phyloP scores from a whole-genome alignment of 1,140 invertebrate species.

The Bathynomus jamesi region DNA sequence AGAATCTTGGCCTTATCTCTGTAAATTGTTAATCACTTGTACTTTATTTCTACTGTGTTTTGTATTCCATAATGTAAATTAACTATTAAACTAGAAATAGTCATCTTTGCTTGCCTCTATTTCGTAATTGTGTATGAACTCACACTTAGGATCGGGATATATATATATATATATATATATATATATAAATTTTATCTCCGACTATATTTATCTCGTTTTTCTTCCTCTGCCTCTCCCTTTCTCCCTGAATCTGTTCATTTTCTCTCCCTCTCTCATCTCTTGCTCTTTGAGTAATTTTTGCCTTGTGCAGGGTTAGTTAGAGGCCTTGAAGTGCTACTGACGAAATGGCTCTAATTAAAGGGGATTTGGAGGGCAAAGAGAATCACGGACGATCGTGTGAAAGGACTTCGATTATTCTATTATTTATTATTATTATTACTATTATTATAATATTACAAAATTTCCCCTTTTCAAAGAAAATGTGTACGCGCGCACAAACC shows the following conservation, averaged over 20 bases:
- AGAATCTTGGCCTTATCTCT: too few relatives aligned
- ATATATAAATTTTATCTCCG: not conserved
- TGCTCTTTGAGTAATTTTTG: not conserved
- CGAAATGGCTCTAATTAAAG: not conserved
- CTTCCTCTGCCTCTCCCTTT: not conserved
- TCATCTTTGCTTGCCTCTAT: too few relatives aligned
- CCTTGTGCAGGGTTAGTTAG: not conserved
- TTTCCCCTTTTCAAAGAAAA: too few relatives aligned
- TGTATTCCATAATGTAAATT: too few relatives aligned
- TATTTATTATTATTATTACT: constrained; percentile 1
- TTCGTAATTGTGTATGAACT: not conserved
- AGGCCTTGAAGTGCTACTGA: not conserved
- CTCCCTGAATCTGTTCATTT: not conserved
- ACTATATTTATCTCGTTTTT: not conserved
- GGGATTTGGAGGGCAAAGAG: not conserved
- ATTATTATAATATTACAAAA: not conserved
- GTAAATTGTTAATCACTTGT: too few relatives aligned
- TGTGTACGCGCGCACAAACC: too few relatives aligned
- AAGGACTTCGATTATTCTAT: not conserved
- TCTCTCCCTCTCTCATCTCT: not conserved
- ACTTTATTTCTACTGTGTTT: too few relatives aligned
- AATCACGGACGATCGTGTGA: not conserved
- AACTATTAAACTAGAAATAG: too few relatives aligned
- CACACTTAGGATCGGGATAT: not conserved
- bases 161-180: not conserved